Evolutionary conservation across 2,113 vertebrate genomes (phyloP).

Genomic region (Calyptomena viridis): DNA sequence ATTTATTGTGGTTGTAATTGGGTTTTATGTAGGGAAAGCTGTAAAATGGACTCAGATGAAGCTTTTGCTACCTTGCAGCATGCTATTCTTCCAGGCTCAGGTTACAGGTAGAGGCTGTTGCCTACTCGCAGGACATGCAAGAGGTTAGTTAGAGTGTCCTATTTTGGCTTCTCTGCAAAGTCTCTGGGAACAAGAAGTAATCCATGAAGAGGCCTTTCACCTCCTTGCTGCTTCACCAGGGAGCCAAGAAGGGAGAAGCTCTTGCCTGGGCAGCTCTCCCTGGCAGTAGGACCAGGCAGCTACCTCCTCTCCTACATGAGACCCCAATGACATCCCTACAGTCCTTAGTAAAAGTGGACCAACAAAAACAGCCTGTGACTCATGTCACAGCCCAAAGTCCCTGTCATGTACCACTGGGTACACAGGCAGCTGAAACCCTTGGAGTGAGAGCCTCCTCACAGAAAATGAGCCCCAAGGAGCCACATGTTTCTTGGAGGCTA

Average conservation of each 20-base stretch:
- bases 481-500: neutral
- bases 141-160: neutral
- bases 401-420: fast-evolving
- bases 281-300: neutral
- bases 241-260: neutral
- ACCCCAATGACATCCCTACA: neutral
- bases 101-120: neutral
- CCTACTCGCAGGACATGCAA: fast-evolving
- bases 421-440: neutral
- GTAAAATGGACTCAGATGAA: neutral
- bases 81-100: neutral
- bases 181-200: neutral
- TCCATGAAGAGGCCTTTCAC: neutral
- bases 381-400: neutral
- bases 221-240: fast-evolving
- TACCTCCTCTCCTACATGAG: neutral
- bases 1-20: neutral
- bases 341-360: neutral
- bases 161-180: neutral
- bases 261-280: neutral
- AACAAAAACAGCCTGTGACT: neutral
- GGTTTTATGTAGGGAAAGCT: neutral
- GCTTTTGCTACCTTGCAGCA: neutral
- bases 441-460: neutral
- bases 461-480: neutral